A percentile compares a stretch with the other conserved stretches of the same genome.
Conservation (phyloP, 2,113 vertebrate species). For the Anas platyrhynchos region DNA sequence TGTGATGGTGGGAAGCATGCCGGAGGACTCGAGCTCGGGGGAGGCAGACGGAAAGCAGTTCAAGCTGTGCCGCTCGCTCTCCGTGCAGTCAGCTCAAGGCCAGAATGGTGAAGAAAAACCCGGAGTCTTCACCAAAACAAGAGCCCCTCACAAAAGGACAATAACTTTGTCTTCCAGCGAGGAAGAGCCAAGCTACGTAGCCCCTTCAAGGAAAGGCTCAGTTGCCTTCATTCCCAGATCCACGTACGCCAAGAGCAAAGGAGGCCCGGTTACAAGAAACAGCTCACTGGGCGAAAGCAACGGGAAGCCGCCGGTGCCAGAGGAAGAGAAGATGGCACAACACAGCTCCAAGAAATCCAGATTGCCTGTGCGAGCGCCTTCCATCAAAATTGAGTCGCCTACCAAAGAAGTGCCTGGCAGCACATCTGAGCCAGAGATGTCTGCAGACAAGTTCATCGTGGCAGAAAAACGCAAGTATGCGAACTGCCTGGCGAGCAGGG, state of each 20-base stretch:
- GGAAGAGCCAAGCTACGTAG: constrained; percentile 51
- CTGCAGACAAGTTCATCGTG: not conserved
- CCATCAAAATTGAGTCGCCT: not conserved
- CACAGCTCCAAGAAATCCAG: constrained; percentile 65
- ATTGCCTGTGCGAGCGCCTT: constrained; percentile 54
- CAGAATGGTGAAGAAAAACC: not conserved
- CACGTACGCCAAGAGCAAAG: constrained; percentile 2
- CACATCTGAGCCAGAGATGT: not conserved
- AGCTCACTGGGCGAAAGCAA: not conserved
- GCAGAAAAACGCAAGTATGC: not conserved
- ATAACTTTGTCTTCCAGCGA: constrained; percentile 64
- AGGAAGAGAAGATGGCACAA: constrained; percentile 39
- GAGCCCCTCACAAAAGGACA: constrained; percentile 55
- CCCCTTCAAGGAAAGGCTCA: constrained; percentile 31
- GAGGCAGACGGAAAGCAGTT: not conserved
- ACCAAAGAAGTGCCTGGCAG: constrained; percentile 8
- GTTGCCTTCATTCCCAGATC: not conserved
- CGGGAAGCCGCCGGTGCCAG: not conserved
- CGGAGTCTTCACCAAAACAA: not conserved
- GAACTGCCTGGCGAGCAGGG: not conserved
- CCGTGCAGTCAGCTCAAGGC: not conserved
- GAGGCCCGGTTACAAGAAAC: not conserved
- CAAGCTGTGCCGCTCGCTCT: not conserved
- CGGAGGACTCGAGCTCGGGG: fast-evolving
- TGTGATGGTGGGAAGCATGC: not conserved